These are phyloP conservation scores for Erannis defoliaria DNA, from an alignment of 2,888 invertebrate species.

Conservation along the genomic window DNA sequence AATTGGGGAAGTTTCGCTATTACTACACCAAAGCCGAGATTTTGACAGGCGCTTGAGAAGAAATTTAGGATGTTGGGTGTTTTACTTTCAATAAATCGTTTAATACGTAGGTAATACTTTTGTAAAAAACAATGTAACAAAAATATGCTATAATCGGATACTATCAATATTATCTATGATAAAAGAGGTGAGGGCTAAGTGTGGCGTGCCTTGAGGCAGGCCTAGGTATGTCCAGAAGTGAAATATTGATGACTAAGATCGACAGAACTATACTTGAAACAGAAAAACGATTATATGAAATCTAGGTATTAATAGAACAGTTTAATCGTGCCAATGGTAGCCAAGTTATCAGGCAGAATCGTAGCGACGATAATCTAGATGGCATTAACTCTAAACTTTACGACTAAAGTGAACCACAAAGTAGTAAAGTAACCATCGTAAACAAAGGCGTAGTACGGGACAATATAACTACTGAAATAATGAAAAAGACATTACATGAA, in stretches of 20 bases:
- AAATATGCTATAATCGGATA: no score
- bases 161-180: not conserved
- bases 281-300: not conserved
- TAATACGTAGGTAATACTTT: not conserved
- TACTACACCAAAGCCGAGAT: slow-evolving; percentile 22
- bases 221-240: no score
- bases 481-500: slow-evolving; percentile 5
- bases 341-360: slow-evolving; percentile 18
- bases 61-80: slow-evolving; percentile 6
- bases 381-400: slow-evolving; percentile 15
- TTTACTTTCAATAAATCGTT: slow-evolving; percentile 12
- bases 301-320: not conserved
- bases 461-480: slow-evolving; percentile 22
- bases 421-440: slow-evolving; percentile 20
- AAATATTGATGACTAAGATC: not conserved
- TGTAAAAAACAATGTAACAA: no score
- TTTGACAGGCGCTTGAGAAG: slow-evolving; percentile 14
- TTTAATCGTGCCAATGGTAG: slow-evolving; percentile 1
- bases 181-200: no score
- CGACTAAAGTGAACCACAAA: slow-evolving; percentile 24
- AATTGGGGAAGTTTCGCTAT: slow-evolving; percentile 27
- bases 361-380: slow-evolving; percentile 15
- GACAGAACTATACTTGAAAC: no score
- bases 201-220: not conserved
- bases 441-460: slow-evolving; percentile 13